These are phyloP conservation scores for Charina bottae DNA, from an alignment of 2,113 vertebrate species.

Conservation along the genomic window DNA sequence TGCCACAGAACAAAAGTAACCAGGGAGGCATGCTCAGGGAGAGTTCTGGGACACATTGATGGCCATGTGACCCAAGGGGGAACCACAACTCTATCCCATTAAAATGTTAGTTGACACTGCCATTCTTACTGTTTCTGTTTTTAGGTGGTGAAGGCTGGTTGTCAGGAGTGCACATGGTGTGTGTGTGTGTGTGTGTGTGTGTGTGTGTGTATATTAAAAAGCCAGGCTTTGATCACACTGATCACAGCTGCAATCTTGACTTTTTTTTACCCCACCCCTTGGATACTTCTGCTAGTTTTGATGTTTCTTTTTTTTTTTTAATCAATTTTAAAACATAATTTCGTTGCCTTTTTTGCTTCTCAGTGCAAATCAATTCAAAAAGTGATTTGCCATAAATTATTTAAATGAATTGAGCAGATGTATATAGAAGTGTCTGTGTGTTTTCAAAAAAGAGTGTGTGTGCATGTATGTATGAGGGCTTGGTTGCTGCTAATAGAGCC, in stretches of 20 bases:
- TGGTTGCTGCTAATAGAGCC: neutral
- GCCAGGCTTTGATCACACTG: too few species aligned
- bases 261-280: neutral
- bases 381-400: neutral
- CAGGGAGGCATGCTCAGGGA: neutral
- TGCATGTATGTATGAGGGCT: neutral
- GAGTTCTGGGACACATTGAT: neutral
- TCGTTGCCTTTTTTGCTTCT: neutral
- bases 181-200: too few species aligned
- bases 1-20: neutral
- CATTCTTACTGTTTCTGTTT: neutral
- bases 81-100: neutral
- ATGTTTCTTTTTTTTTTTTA: neutral
- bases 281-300: neutral
- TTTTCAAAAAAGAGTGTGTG: neutral
- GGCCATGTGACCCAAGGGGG: neutral
- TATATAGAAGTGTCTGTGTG: neutral
- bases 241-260: neutral
- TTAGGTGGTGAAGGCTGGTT: neutral
- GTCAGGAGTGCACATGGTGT: neutral
- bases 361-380: neutral
- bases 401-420: neutral
- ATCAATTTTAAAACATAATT: neutral
- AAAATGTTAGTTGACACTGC: neutral
- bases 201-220: neutral